Conservation (phyloP, 2,888 invertebrate genomes). For the Leptura quadrifasciata region DNA sequence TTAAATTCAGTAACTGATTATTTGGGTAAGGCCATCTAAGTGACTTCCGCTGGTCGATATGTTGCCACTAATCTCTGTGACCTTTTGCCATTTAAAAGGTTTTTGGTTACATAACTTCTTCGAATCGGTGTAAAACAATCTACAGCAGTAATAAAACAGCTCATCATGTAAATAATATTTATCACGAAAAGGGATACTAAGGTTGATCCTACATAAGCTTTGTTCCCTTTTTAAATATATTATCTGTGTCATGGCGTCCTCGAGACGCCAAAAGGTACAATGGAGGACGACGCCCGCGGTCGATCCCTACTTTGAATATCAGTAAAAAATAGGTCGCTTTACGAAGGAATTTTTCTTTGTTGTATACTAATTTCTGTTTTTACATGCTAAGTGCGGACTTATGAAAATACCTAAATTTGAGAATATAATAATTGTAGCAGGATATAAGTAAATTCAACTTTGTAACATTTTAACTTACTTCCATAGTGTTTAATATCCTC, state of each 20-base stretch:
- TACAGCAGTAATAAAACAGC: not conserved
- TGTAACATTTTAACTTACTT: too few relatives aligned
- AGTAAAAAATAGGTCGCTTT: not conserved
- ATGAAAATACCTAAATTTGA: not conserved
- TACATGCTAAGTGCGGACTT: too few relatives aligned
- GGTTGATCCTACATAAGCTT: not conserved
- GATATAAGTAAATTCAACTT: too few relatives aligned
- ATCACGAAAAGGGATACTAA: not conserved
- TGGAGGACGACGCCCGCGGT: constrained; percentile 66
- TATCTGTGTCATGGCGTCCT: constrained; percentile 45
- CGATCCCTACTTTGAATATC: constrained; percentile 29
- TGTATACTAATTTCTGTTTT: too few relatives aligned
- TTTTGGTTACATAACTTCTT: constrained; percentile 22
- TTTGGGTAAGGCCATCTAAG: not conserved
- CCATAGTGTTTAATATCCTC: too few relatives aligned
- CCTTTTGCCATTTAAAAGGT: constrained; percentile 42
- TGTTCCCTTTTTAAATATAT: constrained; percentile 40
- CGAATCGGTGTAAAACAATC: not conserved
- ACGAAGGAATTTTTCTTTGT: not conserved
- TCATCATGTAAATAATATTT: not conserved
- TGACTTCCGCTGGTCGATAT: not conserved
- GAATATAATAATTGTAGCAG: too few relatives aligned
- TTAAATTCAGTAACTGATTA: not conserved
- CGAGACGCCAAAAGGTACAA: constrained; percentile 54
- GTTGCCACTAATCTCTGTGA: constrained; percentile 24